These are phyloP conservation scores for Rugalucina vietnamica DNA, from an alignment of 2,888 invertebrate genomes.

Conservation along the genomic window DNA sequence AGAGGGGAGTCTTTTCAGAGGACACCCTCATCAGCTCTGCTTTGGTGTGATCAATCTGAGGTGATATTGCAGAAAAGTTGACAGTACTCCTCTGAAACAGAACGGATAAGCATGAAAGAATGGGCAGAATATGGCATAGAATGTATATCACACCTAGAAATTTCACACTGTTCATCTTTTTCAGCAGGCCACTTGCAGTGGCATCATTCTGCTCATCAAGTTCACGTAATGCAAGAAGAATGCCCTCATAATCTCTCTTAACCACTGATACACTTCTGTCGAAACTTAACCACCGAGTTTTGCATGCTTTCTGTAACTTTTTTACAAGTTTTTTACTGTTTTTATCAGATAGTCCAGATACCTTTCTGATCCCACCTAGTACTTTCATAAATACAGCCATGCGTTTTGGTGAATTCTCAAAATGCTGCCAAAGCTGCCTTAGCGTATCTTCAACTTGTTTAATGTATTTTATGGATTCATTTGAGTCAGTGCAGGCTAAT, in stretches of 20 bases:
- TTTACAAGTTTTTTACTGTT: slow-evolving; percentile 31
- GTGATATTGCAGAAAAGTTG: too few species aligned
- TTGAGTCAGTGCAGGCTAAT: slow-evolving; percentile 34
- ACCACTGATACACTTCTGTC: slow-evolving; percentile 45
- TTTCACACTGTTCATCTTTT: slow-evolving; percentile 37
- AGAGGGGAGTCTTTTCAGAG: too few species aligned
- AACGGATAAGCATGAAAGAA: too few species aligned
- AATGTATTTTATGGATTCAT: slow-evolving; percentile 23
- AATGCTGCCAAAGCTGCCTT: slow-evolving; percentile 54
- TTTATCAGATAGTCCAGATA: slow-evolving; percentile 6
- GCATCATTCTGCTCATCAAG: slow-evolving; percentile 43
- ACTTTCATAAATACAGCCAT: slow-evolving; percentile 54
- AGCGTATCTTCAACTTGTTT: slow-evolving; percentile 39
- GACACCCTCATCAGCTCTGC: too few species aligned
- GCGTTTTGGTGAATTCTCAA: slow-evolving; percentile 61
- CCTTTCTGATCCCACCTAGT: slow-evolving; percentile 36
- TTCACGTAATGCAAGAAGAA: slow-evolving; percentile 28
- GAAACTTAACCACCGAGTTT: slow-evolving; percentile 59
- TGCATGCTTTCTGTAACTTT: slow-evolving; percentile 43
- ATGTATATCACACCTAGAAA: slow-evolving; percentile 49
- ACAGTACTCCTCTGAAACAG: too few species aligned
- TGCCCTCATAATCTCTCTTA: slow-evolving; percentile 26
- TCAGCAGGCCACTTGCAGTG: slow-evolving; percentile 35
- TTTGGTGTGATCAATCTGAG: too few species aligned
- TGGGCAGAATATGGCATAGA: slow-evolving; percentile 48